Base-by-base conservation (phyloP, 2,888 invertebrate species). In the Aphelenchoides bicaudatus region DNA sequence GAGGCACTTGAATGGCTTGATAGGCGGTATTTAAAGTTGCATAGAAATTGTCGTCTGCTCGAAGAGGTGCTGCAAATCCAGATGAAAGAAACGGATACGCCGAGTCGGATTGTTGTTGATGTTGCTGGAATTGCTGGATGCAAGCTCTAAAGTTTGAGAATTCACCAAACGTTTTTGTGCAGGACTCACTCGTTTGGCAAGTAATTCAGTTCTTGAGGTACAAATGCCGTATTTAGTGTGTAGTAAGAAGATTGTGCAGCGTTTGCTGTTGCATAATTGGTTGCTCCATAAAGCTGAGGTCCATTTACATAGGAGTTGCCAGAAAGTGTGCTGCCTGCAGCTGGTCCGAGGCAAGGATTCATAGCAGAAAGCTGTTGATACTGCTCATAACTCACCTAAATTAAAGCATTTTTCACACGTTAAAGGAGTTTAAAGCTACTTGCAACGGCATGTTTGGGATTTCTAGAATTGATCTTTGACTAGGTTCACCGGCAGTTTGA, bases 311-410 rank as follows among this genome's bases (percentile, higher is more conserved):
- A 51, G 16, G 52, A 51, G 3, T 51, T 37, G 21, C 19, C 39
- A n/a, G 31, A 39, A 16, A 51, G 37, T 6, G 43, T 8, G 25
- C 16, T 34, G 10, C 38, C 52, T 51, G 23, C 2, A 51, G 39
- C 2, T 56, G 23, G 25, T 23, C 59, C 59, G 16, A 39, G 43
- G 16, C 39, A 58, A n/a, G 57, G 56, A 27, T 53, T 58, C 58
- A 58, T 59, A 1, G 57, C 58, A 13, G 58, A 58, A 13, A 58
- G 39, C 46, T 58, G 58, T 39, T 58, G 58, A 25, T 58, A 58
- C 37, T 60, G 58, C 43, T 58, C 58, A 21, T 39, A 59, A 16
- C 39, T 39, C 29, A 54, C 55, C 2, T 53, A 49, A 10, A 57
- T 39, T n/a, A n/a, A n/a, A n/a, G n/a, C n/a, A n/a, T n/a, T n/a